Evolutionary conservation across 1,140 invertebrate genomes (phyloP).

Genomic region (Doryteuthis pealeii): DNA sequence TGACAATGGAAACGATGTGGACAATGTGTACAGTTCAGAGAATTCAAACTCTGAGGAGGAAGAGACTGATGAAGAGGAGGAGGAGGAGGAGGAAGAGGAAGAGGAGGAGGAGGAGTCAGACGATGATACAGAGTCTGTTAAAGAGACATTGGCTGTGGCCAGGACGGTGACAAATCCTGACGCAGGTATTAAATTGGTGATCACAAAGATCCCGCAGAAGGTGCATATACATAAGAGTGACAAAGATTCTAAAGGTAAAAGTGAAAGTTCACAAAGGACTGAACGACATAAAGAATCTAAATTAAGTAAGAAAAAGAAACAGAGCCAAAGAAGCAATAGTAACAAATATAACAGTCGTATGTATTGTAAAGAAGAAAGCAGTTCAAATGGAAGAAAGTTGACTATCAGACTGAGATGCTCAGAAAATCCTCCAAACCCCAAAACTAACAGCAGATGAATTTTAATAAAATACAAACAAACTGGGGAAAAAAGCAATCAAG

Average conservation of each 20-base stretch:
- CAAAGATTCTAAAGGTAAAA: slow-evolving; percentile 2
- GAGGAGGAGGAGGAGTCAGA: slow-evolving; percentile 27
- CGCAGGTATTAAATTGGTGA: slow-evolving; percentile 58
- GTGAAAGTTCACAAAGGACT: slow-evolving; percentile 18
- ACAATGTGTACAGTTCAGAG: not conserved
- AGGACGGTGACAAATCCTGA: slow-evolving; percentile 51
- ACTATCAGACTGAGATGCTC: slow-evolving; percentile 34
- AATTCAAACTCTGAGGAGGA: slow-evolving; percentile 9
- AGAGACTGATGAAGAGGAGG: slow-evolving; percentile 14
- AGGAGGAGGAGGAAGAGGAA: slow-evolving; percentile 16
- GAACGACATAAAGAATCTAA: slow-evolving; percentile 23
- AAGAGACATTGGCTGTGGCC: slow-evolving; percentile 43
- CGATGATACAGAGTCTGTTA: slow-evolving; percentile 21
- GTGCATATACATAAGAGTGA: slow-evolving; percentile 13
- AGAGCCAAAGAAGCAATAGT: slow-evolving; percentile 26
- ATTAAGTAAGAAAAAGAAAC: slow-evolving; percentile 37
- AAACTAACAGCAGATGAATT: too few relatives aligned
- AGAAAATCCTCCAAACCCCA: slow-evolving; percentile 26
- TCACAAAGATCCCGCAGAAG: slow-evolving; percentile 44
- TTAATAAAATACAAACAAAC: too few relatives aligned
- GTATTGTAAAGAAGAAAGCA: slow-evolving; percentile 43
- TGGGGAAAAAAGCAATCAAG: too few relatives aligned
- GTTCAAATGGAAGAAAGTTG: slow-evolving; percentile 37
- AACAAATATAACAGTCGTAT: slow-evolving; percentile 30
- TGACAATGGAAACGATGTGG: not conserved